Base-by-base conservation (phyloP, 35 echinoderm and acorn worm genomes). In the Nesometra sesokonis region DNA sequence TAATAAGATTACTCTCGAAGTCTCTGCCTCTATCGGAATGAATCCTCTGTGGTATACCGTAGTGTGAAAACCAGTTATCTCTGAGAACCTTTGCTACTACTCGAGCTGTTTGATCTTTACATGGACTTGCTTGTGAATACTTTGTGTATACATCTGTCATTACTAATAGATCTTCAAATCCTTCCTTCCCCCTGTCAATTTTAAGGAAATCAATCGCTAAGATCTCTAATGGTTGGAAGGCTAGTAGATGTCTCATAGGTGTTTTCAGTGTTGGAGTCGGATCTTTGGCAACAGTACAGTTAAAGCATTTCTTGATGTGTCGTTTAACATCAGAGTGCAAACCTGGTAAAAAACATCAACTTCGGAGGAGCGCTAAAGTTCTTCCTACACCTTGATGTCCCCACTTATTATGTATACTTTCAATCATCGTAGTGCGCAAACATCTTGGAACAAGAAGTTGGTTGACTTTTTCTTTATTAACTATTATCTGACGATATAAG, bases 291-390 rank as follows among this genome's bases (percentile, higher is more conserved):
- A 79, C 31, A 38, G 31, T 79, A 80, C 89, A 90, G 0, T 36
- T 32, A 17, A 76, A 29, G 46, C 89, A 90, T 13, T 77, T 30
- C 37, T 46, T 29, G 34, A 77, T 34, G 34, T 86, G 32, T 19
- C 36, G 13, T 32, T 30, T 34, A 31, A 91, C 85, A 32, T 85
- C 33, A 36, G 0, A 27, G 33, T 21, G n/a, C 35, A 90, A 76
- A 3, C 82, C 35, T 19, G 89, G 84, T 83, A 82, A 90, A 76
- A 79, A 90, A 46, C 77, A 85, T 32, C 89, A 23, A 23, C 15
- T 21, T 0, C 84, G 30, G 19, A 90, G 35, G 13, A 90, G 84
- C 1, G 13, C 32, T 5, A 19, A 29, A 76, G 89, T 80, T 13
- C 89, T 43, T 43, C 39, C 39, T 15, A 43, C 39, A 43, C 39